Base-by-base conservation (phyloP, 2,113 vertebrate genomes). In the Orthonyx spaldingii region DNA sequence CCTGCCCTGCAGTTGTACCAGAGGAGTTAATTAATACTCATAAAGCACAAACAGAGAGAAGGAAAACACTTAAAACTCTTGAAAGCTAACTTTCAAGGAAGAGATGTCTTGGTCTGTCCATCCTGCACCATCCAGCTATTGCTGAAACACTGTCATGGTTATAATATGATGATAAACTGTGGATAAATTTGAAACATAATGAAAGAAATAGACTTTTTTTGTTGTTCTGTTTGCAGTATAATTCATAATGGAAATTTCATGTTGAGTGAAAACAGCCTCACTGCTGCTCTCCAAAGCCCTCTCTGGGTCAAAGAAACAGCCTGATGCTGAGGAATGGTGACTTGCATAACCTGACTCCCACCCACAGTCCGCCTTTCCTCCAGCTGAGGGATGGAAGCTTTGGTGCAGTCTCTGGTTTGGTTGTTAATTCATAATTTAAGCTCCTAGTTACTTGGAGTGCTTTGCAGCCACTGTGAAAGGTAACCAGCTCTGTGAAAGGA, bases 11-110 rank as follows among this genome's bases (percentile, higher is more conserved):
- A 56, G 55, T 69, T 17, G 30, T 78, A 27, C 42, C 2, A 5
- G 47, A 77, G 71, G 47, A 92, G 63, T 81, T 93, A 90, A 61
- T 93, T 94, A 87, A 68, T 76, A 69, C 33, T 57, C n/a, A n/a
- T 59, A 88, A 89, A 56, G 39, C 33, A 53, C 59, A 68, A 44
- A 56, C 11, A 57, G 27, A 47, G 35, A 55, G 21, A 81, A 81
- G 68, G 78, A 90, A 95, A 72, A 16, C n/a, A 47, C 52, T 41
- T 39, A 60, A 24, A 56, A 35, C 33, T 90, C 28, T 35, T 0
- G 0, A 59, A 76, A 76, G 7, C 41, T 79, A 9, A 9, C 27
- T 69, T 78, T 26, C 30, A 65, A 81, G 49, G 27, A 41, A 72
- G 33, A 76, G 22, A 10, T 65, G 27, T 72, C 37, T 28, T 61